A percentile compares a stretch with the other conserved stretches of the same genome.
These are phyloP conservation scores for Mesembrinibis cayennensis DNA, from an alignment of 2,113 vertebrate genomes.

Conservation along the genomic window DNA sequence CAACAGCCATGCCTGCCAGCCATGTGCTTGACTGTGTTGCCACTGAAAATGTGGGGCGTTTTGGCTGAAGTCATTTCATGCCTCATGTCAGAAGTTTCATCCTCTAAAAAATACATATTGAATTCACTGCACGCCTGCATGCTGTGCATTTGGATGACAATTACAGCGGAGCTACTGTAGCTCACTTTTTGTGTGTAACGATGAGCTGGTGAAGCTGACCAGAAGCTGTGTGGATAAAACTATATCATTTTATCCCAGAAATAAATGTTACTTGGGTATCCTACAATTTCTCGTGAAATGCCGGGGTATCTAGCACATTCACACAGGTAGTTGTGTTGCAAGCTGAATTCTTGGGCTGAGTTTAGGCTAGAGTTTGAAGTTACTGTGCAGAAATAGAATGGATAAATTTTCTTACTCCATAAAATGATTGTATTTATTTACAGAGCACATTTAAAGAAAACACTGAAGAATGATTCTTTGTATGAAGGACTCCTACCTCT, in stretches of 20 bases:
- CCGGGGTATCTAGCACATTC: not conserved
- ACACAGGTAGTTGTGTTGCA: not conserved
- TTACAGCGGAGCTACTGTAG: not conserved
- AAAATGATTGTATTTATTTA: constrained; percentile 29
- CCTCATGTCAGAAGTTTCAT: not conserved
- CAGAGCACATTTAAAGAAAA: constrained; percentile 63
- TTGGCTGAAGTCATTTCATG: not conserved
- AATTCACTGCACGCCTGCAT: not conserved
- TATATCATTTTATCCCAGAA: not conserved
- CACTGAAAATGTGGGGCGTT: rapidly evolving
- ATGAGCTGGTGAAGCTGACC: not conserved
- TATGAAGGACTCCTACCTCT: constrained; percentile 66
- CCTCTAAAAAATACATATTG: not conserved
- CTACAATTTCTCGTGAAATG: not conserved
- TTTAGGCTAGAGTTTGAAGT: not conserved
- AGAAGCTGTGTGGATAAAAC: not conserved
- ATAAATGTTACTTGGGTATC: not conserved
- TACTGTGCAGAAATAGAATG: not conserved
- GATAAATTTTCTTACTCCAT: not conserved
- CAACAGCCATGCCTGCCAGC: not conserved
- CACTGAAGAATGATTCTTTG: constrained; percentile 48
- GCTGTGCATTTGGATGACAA: not conserved
- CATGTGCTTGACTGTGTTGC: not conserved
- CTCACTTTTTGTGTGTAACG: not conserved
- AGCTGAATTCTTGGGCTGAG: not conserved